phyloP scores from a whole-genome alignment of 1,140 invertebrate species.

The Paraescarpia echinospica region DNA sequence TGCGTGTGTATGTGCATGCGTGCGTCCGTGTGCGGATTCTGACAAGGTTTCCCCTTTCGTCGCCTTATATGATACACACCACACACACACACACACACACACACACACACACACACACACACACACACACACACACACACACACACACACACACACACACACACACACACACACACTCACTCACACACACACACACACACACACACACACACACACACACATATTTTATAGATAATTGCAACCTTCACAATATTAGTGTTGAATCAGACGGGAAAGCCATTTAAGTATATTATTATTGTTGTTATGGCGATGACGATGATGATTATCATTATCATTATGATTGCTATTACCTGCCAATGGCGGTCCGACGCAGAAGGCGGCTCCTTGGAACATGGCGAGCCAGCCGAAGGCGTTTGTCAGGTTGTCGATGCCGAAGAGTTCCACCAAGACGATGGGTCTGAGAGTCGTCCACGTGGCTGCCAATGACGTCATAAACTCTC shows the following conservation, averaged over 20 bases:
- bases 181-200: too few species aligned
- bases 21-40: too few species aligned
- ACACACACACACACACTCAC: background rate
- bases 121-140: too few species aligned
- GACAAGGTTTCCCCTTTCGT: too few species aligned
- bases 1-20: too few species aligned
- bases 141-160: background rate
- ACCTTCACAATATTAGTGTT: background rate
- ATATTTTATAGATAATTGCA: background rate
- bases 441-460: slow-evolving; percentile 87
- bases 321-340: too few species aligned
- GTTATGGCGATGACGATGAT: too few species aligned
- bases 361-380: slow-evolving; percentile 80
- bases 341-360: slow-evolving; percentile 87
- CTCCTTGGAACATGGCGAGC: slow-evolving; percentile 87
- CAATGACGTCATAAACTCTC: slow-evolving; percentile 24
- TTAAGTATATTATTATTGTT: too few species aligned
- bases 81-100: too few species aligned
- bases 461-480: slow-evolving; percentile 76
- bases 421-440: slow-evolving; percentile 89
- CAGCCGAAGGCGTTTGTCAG: slow-evolving; percentile 93
- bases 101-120: too few species aligned
- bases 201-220: too few species aligned
- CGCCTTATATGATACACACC: too few species aligned
- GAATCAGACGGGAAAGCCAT: background rate